Percentiles rank a stretch among this genome's conserved stretches.
phyloP scores from a whole-genome alignment of 2,113 vertebrate species.

The Casuarius casuarius region DNA sequence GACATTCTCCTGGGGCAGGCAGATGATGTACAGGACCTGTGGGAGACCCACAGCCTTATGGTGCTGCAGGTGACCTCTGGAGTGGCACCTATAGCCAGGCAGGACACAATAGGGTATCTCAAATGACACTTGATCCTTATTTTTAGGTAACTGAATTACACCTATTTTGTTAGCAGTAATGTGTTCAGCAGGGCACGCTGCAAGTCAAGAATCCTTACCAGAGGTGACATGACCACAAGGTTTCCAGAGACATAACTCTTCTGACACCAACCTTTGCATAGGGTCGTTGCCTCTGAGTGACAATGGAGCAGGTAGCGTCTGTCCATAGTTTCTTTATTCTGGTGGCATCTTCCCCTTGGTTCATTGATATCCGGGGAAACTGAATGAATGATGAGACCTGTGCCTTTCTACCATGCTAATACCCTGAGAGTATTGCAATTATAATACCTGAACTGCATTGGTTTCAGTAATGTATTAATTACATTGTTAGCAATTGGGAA shows the following conservation, averaged over 20 bases:
- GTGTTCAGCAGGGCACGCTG: neutral
- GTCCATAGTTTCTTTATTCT: neutral
- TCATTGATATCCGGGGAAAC: neutral
- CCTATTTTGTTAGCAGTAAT: neutral
- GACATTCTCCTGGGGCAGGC: neutral
- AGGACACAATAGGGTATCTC: neutral
- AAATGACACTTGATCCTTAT: neutral
- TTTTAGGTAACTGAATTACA: neutral
- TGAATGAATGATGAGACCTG: neutral
- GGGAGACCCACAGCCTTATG: neutral
- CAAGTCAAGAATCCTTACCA: neutral
- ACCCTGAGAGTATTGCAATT: constrained; percentile 22
- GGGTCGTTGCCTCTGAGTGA: neutral
- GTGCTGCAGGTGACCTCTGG: neutral
- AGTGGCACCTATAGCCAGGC: neutral
- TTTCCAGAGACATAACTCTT: neutral
- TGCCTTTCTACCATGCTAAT: neutral
- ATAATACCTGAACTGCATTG: constrained; percentile 32
- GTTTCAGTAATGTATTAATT: constrained; percentile 58
- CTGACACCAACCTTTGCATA: neutral
- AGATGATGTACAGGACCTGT: neutral
- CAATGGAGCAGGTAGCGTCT: neutral
- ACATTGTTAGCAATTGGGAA: constrained; percentile 22
- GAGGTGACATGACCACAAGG: too few species aligned
- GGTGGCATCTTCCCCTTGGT: neutral